Percentiles rank a stretch among this genome's conserved stretches.
These are phyloP conservation scores for Coenobita brevimanus DNA, from an alignment of 1,140 invertebrate genomes.

Conservation along the genomic window DNA sequence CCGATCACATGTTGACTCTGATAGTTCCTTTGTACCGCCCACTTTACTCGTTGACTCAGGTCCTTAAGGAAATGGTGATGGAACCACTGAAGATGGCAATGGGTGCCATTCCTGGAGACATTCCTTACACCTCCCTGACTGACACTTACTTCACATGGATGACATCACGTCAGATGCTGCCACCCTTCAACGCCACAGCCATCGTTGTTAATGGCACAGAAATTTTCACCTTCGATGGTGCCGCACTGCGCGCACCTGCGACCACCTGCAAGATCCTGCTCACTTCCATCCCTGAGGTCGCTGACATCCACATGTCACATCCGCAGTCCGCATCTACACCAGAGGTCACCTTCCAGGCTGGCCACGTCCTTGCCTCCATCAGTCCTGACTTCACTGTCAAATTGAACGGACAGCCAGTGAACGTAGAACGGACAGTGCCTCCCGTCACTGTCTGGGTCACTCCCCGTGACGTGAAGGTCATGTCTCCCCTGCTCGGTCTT, in stretches of 20 bases:
- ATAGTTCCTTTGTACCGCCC: no score
- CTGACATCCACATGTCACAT: slow-evolving; percentile 11
- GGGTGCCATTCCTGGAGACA: no score
- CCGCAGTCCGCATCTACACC: neutral
- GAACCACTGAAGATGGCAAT: no score
- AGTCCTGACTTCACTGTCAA: neutral
- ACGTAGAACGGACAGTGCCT: no score
- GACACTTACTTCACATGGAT: no score
- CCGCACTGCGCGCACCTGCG: slow-evolving; percentile 14
- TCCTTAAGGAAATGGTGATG: no score
- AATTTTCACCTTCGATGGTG: slow-evolving; percentile 39
- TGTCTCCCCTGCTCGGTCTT: neutral
- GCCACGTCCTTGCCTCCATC: neutral
- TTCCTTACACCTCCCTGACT: no score
- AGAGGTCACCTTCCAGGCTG: slow-evolving; percentile 15
- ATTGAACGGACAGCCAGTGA: neutral
- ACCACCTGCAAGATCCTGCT: slow-evolving; percentile 28
- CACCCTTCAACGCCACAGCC: slow-evolving; percentile 30
- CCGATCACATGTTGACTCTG: no score
- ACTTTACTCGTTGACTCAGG: no score
- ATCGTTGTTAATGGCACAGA: slow-evolving; percentile 41
- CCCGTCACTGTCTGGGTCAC: neutral
- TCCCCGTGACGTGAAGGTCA: neutral
- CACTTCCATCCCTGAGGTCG: neutral
- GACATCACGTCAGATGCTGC: slow-evolving; percentile 6